Percentiles rank a stretch among this genome's conserved stretches.
These are phyloP conservation scores for Dipodomys stephensi DNA, from an alignment of 2,113 vertebrate genomes.

Conservation along the genomic window DNA sequence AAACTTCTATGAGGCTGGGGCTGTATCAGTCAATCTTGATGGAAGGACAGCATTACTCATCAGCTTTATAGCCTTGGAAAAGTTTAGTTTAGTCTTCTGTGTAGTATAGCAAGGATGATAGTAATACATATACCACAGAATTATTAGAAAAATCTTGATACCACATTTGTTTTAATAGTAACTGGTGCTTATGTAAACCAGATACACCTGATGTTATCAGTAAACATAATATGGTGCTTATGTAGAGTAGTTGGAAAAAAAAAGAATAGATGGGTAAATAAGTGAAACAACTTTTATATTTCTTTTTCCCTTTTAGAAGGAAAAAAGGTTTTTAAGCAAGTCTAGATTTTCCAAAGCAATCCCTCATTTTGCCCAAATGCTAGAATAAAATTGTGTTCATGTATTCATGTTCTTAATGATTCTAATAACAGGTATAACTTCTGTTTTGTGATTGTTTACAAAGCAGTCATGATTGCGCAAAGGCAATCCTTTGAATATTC, in stretches of 20 bases:
- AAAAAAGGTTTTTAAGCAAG: neutral
- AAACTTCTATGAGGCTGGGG: neutral
- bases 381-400: neutral
- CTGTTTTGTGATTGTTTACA: conserved; percentile 32
- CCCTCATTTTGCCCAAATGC: conserved; percentile 42
- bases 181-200: neutral
- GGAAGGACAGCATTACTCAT: neutral
- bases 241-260: neutral
- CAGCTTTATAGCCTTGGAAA: neutral
- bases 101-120: neutral
- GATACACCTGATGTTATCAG: neutral
- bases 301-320: neutral
- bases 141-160: neutral
- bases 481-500: neutral
- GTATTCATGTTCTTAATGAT: neutral
- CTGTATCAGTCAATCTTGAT: neutral
- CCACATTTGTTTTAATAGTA: neutral
- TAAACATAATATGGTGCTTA: neutral
- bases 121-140: neutral
- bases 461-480: neutral
- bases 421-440: neutral
- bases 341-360: neutral
- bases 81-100: neutral
- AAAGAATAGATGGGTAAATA: neutral
- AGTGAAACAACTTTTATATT: neutral